Evolutionary conservation across 2,888 invertebrate genomes (phyloP).

Genomic region (Heliconius cydno): DNA sequence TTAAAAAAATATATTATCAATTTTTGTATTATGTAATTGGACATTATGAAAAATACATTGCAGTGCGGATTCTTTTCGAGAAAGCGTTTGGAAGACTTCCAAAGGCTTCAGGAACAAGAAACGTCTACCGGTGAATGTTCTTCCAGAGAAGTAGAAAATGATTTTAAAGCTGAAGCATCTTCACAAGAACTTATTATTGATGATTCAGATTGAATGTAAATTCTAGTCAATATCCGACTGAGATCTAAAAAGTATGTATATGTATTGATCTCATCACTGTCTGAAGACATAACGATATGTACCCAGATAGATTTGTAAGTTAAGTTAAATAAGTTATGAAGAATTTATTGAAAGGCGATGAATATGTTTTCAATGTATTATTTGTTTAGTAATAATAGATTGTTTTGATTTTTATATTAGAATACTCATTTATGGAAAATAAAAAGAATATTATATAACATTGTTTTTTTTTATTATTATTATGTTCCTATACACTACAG

Average conservation of each 20-base stretch:
- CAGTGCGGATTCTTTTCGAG: slow-evolving; percentile 72
- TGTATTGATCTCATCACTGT: not conserved
- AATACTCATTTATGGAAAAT: too few relatives aligned
- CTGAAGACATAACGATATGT: not conserved
- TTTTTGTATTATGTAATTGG: not conserved
- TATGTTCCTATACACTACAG: too few relatives aligned
- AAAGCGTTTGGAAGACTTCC: slow-evolving; percentile 58
- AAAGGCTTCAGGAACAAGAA: slow-evolving; percentile 58
- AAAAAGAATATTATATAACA: too few relatives aligned
- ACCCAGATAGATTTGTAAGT: not conserved
- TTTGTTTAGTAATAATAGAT: not conserved
- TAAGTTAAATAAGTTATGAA: not conserved
- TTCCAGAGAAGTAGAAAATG: slow-evolving; percentile 11
- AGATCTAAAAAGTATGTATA: not conserved
- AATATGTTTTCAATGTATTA: not conserved
- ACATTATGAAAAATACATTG: slow-evolving; percentile 37
- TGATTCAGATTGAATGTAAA: slow-evolving; percentile 21
- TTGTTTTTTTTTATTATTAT: too few relatives aligned
- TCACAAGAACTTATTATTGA: slow-evolving; percentile 30
- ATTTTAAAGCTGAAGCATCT: slow-evolving; percentile 2
- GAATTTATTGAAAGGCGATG: not conserved
- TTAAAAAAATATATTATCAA: too few relatives aligned
- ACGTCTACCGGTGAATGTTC: slow-evolving; percentile 44
- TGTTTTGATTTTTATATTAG: too few relatives aligned
- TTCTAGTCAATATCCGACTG: not conserved